Evolutionary conservation across 2,888 invertebrate species (phyloP), one percentile per base, ranked within the genome.

Genomic region (Hydropsyche betteni): DNA sequence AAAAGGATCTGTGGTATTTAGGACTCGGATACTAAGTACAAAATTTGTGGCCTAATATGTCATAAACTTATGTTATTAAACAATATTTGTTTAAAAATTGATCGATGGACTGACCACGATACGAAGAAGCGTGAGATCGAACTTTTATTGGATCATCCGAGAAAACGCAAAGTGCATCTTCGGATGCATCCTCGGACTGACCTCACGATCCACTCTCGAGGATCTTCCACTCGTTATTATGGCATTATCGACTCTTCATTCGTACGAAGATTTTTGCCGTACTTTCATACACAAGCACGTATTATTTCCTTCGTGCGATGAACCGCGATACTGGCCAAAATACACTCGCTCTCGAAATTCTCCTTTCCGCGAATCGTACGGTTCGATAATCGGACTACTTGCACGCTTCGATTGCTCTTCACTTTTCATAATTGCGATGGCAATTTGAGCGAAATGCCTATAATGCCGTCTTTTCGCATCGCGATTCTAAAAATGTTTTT

Each of bases 341-440:
- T 24, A 24, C 24, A 24, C 24, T 24, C 2, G 24, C 24, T 24
- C 24, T 24, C 24, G 24, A 24, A 24, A 24, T 24, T 24, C 8
- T 12, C n/a, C 10, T n/a, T 64, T 64, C 64, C 64, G 34, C 8
- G 64, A 64, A 64, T 36, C 64, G 7, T 64, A 64, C 64, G 64
- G 64, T 64, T 10, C 61, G 36, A 64, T 64, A 64, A 64, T 64
- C 64, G 34, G 12, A 12, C 64, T 34, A 64, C 34, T 8, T 64
- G 64, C 12, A 33, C 64, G 36, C 7, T 33, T 24, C 34, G 36
- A 24, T 64, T 34, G 24, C 24, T 58, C 34, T 34, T 64, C 34
- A 64, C 7, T 64, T 64, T 64, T 64, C 64, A 64, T 36, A 64
- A 64, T 64, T 64, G 16, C 16, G 44, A 4, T 55, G 14, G 55